These are phyloP conservation scores for Entomyzon cyanotis DNA, from an alignment of 2,113 vertebrate species.

Conservation along the genomic window DNA sequence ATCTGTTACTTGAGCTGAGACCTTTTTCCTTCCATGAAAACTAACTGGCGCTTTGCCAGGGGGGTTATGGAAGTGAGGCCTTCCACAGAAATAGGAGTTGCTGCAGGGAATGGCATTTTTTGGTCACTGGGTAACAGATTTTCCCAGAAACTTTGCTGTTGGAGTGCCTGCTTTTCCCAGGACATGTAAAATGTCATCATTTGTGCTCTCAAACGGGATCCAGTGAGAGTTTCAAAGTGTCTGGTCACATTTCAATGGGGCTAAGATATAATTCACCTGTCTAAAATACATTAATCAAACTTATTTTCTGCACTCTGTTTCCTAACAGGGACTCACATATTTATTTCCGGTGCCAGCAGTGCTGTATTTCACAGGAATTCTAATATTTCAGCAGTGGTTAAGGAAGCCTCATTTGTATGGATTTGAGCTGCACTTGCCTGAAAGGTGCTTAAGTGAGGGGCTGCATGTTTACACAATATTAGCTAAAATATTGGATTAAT, in stretches of 20 bases:
- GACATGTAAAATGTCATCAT: neutral
- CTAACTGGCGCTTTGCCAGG: neutral
- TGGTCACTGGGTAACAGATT: neutral
- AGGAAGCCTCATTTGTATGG: neutral
- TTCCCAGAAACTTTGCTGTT: neutral
- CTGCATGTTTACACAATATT: neutral
- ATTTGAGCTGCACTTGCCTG: neutral
- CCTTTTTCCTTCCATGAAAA: neutral
- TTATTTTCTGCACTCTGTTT: conserved; percentile 28
- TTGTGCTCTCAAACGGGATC: neutral
- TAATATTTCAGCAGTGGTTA: neutral
- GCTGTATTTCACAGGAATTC: conserved; percentile 44
- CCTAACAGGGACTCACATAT: conserved; percentile 13
- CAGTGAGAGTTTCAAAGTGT: neutral
- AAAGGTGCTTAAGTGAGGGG: neutral
- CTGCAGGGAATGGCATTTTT: neutral
- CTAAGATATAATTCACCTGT: neutral
- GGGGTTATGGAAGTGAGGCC: neutral
- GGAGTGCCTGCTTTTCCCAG: conserved; percentile 20
- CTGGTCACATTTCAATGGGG: conserved; percentile 33
- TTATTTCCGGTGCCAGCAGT: conserved; percentile 18
- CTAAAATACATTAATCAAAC: conserved; percentile 31
- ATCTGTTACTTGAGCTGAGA: neutral
- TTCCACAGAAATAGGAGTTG: neutral
- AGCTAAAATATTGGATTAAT: neutral